phyloP scores from a whole-genome alignment of 2,888 invertebrate genomes.

The Cheilosia pagana region DNA sequence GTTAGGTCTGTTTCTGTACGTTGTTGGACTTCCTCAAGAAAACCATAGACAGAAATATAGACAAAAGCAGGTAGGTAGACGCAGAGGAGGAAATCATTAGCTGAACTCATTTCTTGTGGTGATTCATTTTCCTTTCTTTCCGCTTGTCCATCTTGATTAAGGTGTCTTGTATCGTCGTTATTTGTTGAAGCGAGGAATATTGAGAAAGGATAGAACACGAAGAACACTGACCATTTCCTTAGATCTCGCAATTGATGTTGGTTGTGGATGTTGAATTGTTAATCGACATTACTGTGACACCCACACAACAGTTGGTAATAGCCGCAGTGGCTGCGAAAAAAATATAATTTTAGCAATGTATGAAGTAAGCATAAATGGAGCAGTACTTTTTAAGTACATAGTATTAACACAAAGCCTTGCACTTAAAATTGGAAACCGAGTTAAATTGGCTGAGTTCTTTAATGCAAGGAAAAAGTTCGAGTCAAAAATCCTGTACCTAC shows the following conservation, averaged over 20 bases:
- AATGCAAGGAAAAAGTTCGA: no score
- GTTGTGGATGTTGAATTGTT: background rate
- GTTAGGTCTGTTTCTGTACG: background rate
- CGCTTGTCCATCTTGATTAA: constrained; percentile 4
- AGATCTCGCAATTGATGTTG: background rate
- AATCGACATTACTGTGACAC: no score
- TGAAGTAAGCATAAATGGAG: no score
- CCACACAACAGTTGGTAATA: no score
- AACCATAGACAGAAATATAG: background rate
- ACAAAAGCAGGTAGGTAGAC: constrained; percentile 5
- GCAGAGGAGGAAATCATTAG: constrained; percentile 24
- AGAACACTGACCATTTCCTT: constrained; percentile 25
- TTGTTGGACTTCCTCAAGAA: constrained; percentile 8
- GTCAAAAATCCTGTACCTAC: no score
- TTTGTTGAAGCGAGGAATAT: constrained; percentile 20
- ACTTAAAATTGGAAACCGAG: no score
- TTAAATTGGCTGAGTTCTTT: no score
- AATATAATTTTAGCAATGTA: no score
- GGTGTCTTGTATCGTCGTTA: constrained; percentile 5
- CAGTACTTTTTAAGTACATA: no score
- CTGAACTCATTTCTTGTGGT: constrained; percentile 33
- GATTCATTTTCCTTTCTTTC: constrained; percentile 5
- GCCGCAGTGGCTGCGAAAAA: no score
- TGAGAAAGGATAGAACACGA: background rate
- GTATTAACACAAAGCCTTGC: no score